Conservation (phyloP, 1,140 invertebrate genomes). For the Asobara japonica region DNA sequence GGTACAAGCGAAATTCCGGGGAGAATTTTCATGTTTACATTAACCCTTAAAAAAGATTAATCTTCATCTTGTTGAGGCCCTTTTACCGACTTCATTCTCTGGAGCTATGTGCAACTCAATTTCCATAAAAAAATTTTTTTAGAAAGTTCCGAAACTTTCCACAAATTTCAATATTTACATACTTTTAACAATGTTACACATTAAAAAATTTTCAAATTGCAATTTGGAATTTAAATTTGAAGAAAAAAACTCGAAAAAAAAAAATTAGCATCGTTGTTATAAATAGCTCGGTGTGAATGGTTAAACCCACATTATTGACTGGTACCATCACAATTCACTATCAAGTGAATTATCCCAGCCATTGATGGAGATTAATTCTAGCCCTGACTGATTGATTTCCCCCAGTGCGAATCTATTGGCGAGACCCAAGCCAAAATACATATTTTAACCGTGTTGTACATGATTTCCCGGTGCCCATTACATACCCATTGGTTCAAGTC, state of each 20-base stretch:
- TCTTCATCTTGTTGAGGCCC: background rate
- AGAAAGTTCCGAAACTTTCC: too few relatives aligned
- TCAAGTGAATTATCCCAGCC: background rate
- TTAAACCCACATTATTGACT: background rate
- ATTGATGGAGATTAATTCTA: conserved; percentile 20
- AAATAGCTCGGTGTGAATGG: too few relatives aligned
- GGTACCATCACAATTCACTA: too few relatives aligned
- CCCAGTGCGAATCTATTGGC: background rate
- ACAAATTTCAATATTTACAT: too few relatives aligned
- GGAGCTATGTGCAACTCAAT: too few relatives aligned
- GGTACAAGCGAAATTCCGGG: conserved; percentile 1
- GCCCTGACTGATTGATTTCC: background rate
- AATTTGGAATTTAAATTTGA: conserved; percentile 9
- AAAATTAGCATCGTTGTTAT: background rate
- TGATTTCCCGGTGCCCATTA: background rate
- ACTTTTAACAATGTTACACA: too few relatives aligned
- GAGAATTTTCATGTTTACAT: background rate
- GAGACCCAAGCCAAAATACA: conserved; percentile 12
- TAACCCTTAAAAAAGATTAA: conserved; percentile 5
- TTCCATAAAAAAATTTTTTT: too few relatives aligned
- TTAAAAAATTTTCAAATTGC: too few relatives aligned
- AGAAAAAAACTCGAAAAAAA: background rate
- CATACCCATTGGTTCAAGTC: background rate
- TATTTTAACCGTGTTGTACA: conserved; percentile 1
- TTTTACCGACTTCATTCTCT: background rate